These are phyloP conservation scores for Campylorhamphus procurvoides DNA, from an alignment of 2,113 vertebrate species.

Conservation along the genomic window DNA sequence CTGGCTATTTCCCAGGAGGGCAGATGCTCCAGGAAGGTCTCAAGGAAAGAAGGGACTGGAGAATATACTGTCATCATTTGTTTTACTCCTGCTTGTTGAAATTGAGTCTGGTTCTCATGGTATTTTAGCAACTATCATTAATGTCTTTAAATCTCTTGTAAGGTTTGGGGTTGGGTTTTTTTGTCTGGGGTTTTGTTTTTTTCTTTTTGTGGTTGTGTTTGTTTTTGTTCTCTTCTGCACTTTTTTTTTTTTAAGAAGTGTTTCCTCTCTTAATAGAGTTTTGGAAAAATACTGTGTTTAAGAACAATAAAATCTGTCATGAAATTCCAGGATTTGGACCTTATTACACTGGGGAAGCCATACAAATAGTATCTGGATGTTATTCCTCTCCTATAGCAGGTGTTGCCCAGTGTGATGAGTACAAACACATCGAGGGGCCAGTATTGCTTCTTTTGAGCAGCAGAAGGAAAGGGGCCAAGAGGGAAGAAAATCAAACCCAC, in stretches of 20 bases:
- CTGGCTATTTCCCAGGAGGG: background rate
- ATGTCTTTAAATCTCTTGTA: background rate
- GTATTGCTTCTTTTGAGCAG: background rate
- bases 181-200: background rate
- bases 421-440: background rate
- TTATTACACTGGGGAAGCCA: background rate
- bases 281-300: background rate
- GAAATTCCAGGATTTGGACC: background rate
- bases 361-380: background rate
- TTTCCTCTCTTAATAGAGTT: background rate
- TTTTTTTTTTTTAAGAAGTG: background rate
- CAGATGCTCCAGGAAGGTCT: background rate
- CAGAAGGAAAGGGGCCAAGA: background rate
- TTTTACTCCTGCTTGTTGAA: background rate
- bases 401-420: background rate
- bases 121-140: background rate
- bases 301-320: background rate
- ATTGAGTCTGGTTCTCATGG: background rate
- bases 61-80: background rate
- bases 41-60: background rate
- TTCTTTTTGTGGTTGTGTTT: no score
- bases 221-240: background rate
- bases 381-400: background rate
- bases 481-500: background rate
- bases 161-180: background rate